Conservation (phyloP, 2,113 vertebrate species). For the Sterrhoptilus dennistouni region DNA sequence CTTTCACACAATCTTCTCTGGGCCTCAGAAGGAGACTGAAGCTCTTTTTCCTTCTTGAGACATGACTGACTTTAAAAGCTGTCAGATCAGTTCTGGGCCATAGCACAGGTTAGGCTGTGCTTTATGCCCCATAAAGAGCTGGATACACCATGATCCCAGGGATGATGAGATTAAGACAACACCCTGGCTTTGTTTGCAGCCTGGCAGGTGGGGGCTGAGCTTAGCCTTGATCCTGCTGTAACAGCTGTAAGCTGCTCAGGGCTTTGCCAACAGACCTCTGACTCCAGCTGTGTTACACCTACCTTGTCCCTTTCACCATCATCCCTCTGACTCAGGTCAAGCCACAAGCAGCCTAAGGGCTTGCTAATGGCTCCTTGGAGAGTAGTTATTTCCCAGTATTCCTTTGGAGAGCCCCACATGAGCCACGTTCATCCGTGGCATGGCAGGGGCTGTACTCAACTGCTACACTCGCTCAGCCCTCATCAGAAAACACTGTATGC, state of each 20-base stretch:
- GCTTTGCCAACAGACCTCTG: not conserved
- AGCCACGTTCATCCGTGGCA: fast-evolving
- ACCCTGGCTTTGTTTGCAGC: not conserved
- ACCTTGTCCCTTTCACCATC: not conserved
- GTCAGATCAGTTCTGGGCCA: not conserved
- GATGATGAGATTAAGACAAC: not conserved
- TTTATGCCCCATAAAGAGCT: not conserved
- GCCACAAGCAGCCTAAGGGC: not conserved
- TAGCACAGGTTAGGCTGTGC: not conserved
- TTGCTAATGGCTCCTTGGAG: not conserved
- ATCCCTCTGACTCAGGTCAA: not conserved
- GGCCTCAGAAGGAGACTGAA: not conserved
- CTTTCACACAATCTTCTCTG: not conserved
- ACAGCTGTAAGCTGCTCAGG: not conserved
- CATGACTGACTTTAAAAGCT: not conserved
- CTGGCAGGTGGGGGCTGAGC: not conserved
- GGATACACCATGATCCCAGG: not conserved
- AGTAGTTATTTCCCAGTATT: not conserved
- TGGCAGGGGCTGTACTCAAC: not conserved
- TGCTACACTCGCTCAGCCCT: not conserved
- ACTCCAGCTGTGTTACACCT: not conserved
- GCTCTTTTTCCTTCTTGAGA: not conserved
- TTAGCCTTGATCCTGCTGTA: not conserved
- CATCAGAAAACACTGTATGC: not conserved
- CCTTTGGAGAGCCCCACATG: not conserved